phyloP scores from a whole-genome alignment of 1,140 invertebrate species.

The Leptopilina clavipes region DNA sequence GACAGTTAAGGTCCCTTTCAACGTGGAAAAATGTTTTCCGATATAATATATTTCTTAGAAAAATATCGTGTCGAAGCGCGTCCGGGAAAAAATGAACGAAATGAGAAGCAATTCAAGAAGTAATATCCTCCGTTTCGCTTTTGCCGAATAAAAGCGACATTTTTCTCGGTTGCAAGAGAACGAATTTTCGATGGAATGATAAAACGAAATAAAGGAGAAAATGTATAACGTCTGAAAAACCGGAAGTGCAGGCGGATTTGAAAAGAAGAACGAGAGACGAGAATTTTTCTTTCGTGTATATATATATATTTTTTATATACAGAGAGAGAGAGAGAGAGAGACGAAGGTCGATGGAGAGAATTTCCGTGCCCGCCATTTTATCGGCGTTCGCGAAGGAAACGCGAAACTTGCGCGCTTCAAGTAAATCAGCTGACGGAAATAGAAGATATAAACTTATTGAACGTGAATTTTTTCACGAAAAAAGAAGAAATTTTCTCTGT shows the following conservation, averaged over 20 bases:
- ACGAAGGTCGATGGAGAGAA: conserved; percentile 46
- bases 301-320: too few species aligned
- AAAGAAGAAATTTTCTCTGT: too few species aligned
- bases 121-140: conserved; percentile 22
- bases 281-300: not conserved
- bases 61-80: not conserved
- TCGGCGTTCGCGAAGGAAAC: conserved; percentile 54
- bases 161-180: conserved; percentile 8
- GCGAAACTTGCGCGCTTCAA: conserved; percentile 61
- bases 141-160: conserved; percentile 5
- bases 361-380: conserved; percentile 67
- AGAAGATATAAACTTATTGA: conserved; percentile 46
- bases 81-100: not conserved
- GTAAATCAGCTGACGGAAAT: conserved; percentile 60
- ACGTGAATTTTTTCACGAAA: not conserved
- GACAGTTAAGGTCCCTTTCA: too few species aligned
- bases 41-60: not conserved
- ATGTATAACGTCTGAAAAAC: not conserved
- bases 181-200: conserved; percentile 2
- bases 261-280: conserved; percentile 21
- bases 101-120: conserved; percentile 14
- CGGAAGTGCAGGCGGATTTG: conserved; percentile 31
- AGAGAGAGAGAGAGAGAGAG: too few species aligned
- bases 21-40: not conserved
- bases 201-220: conserved; percentile 12